Evolutionary conservation across 1,140 invertebrate species (phyloP).

Genomic region (Drosophila suzukii): DNA sequence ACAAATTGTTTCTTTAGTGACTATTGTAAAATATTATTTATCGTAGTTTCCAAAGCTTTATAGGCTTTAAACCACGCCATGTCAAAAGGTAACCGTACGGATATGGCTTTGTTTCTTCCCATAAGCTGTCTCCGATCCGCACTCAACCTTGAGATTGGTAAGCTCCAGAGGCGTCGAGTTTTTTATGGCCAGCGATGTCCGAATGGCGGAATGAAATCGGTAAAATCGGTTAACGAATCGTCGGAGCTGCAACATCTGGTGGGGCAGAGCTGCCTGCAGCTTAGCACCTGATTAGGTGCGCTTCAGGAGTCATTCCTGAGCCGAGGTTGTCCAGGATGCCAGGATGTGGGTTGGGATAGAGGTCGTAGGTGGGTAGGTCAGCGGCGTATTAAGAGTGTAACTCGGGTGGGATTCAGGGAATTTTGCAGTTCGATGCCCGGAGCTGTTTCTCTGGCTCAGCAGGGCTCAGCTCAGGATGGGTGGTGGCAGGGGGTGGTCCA

Average conservation of each 20-base stretch:
- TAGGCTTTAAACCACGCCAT: too few species aligned
- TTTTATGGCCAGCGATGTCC: slow-evolving; percentile 6
- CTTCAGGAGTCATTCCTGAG: neutral
- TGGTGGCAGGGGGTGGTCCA: neutral
- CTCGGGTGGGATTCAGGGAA: slow-evolving; percentile 9
- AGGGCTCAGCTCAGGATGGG: slow-evolving; percentile 19
- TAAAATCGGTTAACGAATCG: slow-evolving; percentile 16
- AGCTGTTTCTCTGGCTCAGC: slow-evolving; percentile 3
- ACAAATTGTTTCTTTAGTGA: too few species aligned
- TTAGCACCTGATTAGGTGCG: slow-evolving; percentile 59
- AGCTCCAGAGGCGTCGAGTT: neutral
- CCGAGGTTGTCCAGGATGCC: neutral
- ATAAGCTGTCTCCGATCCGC: neutral
- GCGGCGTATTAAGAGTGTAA: slow-evolving; percentile 5
- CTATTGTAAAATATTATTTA: too few species aligned
- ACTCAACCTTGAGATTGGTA: neutral
- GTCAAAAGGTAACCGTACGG: neutral
- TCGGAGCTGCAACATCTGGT: slow-evolving; percentile 1
- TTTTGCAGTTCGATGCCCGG: slow-evolving; percentile 23
- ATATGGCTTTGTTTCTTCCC: neutral
- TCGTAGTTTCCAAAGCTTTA: too few species aligned
- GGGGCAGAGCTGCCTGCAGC: slow-evolving; percentile 23
- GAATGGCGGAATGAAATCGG: neutral
- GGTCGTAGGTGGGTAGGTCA: neutral
- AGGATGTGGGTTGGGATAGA: neutral